Conservation (phyloP, 2,797 vertebrate species). For the Cetoscarus ocellatus region DNA sequence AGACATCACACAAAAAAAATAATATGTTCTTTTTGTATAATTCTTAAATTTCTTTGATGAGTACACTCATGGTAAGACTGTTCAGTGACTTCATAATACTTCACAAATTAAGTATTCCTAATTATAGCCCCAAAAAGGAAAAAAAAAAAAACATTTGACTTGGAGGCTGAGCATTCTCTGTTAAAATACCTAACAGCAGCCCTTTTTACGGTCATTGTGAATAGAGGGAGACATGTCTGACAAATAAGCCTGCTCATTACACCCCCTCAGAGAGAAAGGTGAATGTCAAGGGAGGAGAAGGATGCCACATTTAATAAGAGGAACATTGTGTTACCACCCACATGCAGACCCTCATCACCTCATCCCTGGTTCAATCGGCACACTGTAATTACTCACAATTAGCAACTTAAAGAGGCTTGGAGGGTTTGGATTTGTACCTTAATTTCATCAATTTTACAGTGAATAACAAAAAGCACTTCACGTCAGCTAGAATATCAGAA, state of each 20-base stretch:
- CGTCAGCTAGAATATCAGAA: constrained; percentile 47
- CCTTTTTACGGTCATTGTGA: constrained; percentile 4
- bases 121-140: constrained; percentile 3
- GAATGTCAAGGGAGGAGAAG: constrained; percentile 62
- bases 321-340: constrained; percentile 64
- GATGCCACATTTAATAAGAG: constrained; percentile 62
- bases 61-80: neutral
- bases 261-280: constrained; percentile 58
- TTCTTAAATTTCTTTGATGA: neutral
- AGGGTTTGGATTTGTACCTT: constrained; percentile 34
- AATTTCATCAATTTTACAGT: constrained; percentile 39
- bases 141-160: neutral
- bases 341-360: constrained; percentile 51
- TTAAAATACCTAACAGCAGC: constrained; percentile 3
- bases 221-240: constrained; percentile 23
- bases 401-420: constrained; percentile 61
- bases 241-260: constrained; percentile 48
- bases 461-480: constrained; percentile 56
- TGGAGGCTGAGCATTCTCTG: neutral
- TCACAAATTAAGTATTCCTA: neutral
- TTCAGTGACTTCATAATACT: constrained; percentile 2
- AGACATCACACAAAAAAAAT: neutral
- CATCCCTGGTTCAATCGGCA: constrained; percentile 38
- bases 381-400: constrained; percentile 71
- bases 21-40: neutral